Conservation (phyloP, 2,797 vertebrate genomes). For the Hipposideros larvatus region DNA sequence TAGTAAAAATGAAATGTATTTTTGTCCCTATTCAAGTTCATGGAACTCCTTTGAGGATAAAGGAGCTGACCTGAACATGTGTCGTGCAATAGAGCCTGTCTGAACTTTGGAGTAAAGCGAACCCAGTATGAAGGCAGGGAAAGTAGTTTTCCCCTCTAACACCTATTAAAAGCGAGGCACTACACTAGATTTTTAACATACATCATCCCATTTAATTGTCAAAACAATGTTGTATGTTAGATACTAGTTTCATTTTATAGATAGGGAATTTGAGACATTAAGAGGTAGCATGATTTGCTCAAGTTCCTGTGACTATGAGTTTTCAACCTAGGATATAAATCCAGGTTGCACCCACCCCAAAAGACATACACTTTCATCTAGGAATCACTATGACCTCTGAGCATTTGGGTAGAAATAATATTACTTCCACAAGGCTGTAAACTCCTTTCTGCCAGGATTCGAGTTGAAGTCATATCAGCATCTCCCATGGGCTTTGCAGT, state of each 20-base stretch:
- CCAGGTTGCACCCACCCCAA: background rate
- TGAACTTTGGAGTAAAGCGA: background rate
- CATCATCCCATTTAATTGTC: background rate
- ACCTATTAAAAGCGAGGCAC: background rate
- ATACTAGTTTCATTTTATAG: background rate
- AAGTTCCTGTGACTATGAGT: background rate
- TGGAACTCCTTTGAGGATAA: background rate
- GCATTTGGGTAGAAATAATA: background rate
- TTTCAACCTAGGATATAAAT: background rate
- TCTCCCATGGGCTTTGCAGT: background rate
- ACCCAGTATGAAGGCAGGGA: background rate
- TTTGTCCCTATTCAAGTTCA: background rate
- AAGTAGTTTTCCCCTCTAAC: background rate
- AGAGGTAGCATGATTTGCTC: slow-evolving; percentile 13
- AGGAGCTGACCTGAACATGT: background rate
- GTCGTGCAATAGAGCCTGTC: background rate
- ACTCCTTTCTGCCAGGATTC: background rate
- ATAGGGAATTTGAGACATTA: background rate
- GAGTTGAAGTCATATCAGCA: background rate
- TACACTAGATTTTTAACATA: background rate
- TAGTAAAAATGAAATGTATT: background rate
- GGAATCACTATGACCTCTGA: background rate
- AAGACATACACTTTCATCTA: background rate
- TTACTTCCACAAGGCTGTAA: background rate
- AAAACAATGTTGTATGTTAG: background rate